Base-by-base conservation (phyloP, 1,140 invertebrate genomes). In the Protaetia brevitarsis region DNA sequence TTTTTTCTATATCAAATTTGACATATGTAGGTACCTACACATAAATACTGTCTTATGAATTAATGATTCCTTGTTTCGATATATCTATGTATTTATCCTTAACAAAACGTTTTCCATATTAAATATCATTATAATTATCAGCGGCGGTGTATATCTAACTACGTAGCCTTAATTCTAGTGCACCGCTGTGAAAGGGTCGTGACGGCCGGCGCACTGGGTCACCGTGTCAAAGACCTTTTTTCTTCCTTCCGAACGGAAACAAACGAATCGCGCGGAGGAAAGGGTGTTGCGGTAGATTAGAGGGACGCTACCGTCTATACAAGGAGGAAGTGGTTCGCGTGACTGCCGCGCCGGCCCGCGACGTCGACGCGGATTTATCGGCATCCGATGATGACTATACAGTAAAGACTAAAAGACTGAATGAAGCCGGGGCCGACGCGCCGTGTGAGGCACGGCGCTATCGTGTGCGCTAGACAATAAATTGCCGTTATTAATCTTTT, bases 231-330 rank as follows among this genome's bases (percentile, higher is more conserved):
- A 51, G 41, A 51, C 41, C 41, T 19, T 51, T n/a, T 51, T 51
- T 51, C 41, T 51, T 51, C 41, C n/a, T n/a, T n/a, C n/a, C n/a
- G n/a, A n/a, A n/a, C n/a, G n/a, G n/a, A n/a, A n/a, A n/a, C n/a
- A n/a, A n/a, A n/a, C n/a, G n/a, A n/a, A n/a, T n/a, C n/a, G n/a
- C 41, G 41, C 41, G 41, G 26, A 23, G 19, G 41, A n/a, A n/a
- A 23, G 41, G 41, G 41, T 51, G 41, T 51, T 51, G 41, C 41
- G 41, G 41, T 51, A 51, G 41, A 51, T 51, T 51, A 51, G 41
- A 51, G 41, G 26, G 19, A 23, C 21, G 19, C 3, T 51, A 23
- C 16, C 41, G 41, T 19, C 41, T 51, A 51, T 51, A 51, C 37
- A 16, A 41, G 16, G n/a, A n/a, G n/a, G n/a, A n/a, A n/a, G n/a